Conservation (phyloP, 1,140 invertebrate species). For the Palaemon carinicauda region DNA sequence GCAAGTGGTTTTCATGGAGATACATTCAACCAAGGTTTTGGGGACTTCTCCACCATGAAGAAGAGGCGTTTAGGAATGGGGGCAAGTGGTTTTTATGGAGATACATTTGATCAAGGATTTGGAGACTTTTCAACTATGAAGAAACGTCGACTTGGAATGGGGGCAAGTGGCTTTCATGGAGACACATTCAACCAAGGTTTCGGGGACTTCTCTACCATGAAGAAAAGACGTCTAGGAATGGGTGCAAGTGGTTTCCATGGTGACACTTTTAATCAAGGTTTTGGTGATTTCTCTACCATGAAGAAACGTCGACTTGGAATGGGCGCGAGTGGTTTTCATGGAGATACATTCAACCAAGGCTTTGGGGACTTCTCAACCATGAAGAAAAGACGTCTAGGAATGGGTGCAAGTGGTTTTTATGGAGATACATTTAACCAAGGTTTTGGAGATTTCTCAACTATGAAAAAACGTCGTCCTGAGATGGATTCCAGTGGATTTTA, state of each 20-base stretch:
- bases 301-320: slow-evolving; percentile 61
- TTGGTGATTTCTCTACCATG: slow-evolving; percentile 62
- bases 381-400: slow-evolving; percentile 65
- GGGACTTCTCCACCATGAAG: slow-evolving; percentile 46
- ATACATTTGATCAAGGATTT: slow-evolving; percentile 67
- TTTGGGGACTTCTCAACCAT: slow-evolving; percentile 66
- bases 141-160: slow-evolving; percentile 58
- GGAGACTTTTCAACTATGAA: slow-evolving; percentile 68
- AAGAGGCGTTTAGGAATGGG: slow-evolving; percentile 29
- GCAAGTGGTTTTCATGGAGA: slow-evolving; percentile 53
- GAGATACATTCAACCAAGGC: slow-evolving; percentile 65
- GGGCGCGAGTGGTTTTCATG: slow-evolving; percentile 62
- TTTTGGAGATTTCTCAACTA: slow-evolving; percentile 66
- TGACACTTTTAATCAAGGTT: slow-evolving; percentile 62
- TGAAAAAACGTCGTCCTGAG: slow-evolving; percentile 64
- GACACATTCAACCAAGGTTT: slow-evolving; percentile 61
- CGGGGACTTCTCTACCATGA: slow-evolving; percentile 45
- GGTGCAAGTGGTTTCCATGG: slow-evolving; percentile 61
- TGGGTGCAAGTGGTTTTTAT: slow-evolving; percentile 65
- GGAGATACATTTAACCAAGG: slow-evolving; percentile 67
- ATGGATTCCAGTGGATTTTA: slow-evolving; percentile 67
- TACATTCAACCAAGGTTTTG: slow-evolving; percentile 44
- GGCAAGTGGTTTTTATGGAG: slow-evolving; percentile 65
- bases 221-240: slow-evolving; percentile 38
- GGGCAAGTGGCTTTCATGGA: slow-evolving; percentile 62